Base-by-base conservation (phyloP, 2,113 vertebrate genomes). In the Oncorhynchus tshawytscha region DNA sequence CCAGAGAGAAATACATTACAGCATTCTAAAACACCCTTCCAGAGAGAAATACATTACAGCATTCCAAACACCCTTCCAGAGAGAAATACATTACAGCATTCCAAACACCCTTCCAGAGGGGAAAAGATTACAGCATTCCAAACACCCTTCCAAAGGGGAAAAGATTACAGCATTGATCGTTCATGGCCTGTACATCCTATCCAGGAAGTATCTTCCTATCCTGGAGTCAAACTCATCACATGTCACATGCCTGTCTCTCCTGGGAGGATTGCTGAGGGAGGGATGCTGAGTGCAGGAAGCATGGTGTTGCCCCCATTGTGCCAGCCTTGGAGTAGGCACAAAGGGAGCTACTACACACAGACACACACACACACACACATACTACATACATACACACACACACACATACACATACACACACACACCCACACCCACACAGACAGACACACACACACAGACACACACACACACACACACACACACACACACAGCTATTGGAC, bases 271-370 rank as follows among this genome's bases (percentile, higher is more conserved):
- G 5, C 31, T 34, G 29, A 29, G 29, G 29, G 70, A 31, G 24
- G 1, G 15, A 27, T 65, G 29, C 64, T 20, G 68, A 73, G 54
- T 25, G 71, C 4, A 12, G 73, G 67, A 75, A 68, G 64, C 49
- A 54, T 54, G 66, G 27, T 69, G 77, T 73, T 81, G 76, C 45
- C 76, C 79, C 81, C 60, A 73, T 76, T 81, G 74, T 81, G 79
- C 73, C 76, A 81, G 68, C 45, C 27, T 45, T 12, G 25, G 72
- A 69, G 18, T 15, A 45, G 39, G 51, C 67, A 73, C 29, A 45
- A 45, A 6, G 39, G 8, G 39, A 45, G 39, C 7, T 45, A 45
- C 39, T 45, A 45, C 39, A 34, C 31, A 34, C 31, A 34, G 0
- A 34, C 5, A 31, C 5, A 31, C 5, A 5, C 31, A 31, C 29